Conservation (phyloP, 2,113 vertebrate species). For the Solenodon paradoxus region DNA sequence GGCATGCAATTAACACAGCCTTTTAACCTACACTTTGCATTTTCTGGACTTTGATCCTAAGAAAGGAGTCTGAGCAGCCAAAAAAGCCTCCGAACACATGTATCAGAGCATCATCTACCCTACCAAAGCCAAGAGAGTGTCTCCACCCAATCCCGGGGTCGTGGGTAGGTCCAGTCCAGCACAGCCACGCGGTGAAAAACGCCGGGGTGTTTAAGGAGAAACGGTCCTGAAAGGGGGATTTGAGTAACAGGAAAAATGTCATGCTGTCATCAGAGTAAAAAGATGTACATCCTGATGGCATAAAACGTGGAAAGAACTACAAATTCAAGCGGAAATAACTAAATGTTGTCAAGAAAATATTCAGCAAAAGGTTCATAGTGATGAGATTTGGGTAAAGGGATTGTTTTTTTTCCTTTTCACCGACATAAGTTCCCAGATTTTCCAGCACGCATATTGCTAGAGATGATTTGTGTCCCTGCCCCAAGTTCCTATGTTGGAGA, state of each 20-base stretch:
- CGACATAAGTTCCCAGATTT: neutral
- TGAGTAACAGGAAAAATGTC: neutral
- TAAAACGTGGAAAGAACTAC: too few relatives aligned
- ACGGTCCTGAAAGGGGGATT: neutral
- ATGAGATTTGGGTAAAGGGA: neutral
- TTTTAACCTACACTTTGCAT: slow-evolving; percentile 5
- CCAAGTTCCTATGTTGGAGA: neutral
- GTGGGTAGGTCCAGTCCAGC: neutral
- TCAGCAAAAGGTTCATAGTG: neutral
- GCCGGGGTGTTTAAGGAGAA: too few relatives aligned
- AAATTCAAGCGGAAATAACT: neutral
- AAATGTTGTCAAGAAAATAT: neutral
- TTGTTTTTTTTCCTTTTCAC: neutral
- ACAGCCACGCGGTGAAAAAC: neutral
- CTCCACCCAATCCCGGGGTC: neutral
- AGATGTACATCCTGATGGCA: too few relatives aligned
- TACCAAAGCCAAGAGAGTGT: too few relatives aligned
- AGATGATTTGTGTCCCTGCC: neutral
- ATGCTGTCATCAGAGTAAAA: neutral
- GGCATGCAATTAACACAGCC: neutral
- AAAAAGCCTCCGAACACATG: neutral
- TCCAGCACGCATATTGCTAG: neutral
- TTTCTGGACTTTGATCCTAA: slow-evolving; percentile 11
- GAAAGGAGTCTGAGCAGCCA: neutral
- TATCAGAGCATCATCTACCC: neutral